Percentiles rank a stretch among this genome's conserved stretches.
Evolutionary conservation across 2,888 invertebrate species (phyloP).

Genomic region (Aporophyla lueneburgensis): DNA sequence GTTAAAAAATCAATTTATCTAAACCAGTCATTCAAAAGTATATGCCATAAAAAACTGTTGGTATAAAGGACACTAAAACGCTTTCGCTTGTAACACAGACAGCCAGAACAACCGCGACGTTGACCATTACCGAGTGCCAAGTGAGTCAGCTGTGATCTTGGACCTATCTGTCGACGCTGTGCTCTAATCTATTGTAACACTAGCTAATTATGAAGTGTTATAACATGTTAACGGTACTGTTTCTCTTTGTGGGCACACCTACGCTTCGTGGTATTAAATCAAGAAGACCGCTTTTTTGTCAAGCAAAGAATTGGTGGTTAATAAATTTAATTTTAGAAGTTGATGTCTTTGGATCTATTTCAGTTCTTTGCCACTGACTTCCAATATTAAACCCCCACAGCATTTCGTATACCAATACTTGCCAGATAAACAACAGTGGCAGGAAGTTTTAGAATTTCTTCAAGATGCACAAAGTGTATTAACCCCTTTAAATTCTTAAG

Average conservation of each 20-base stretch:
- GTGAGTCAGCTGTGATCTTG: constrained; percentile 70
- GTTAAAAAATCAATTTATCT: background rate
- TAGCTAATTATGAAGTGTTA: constrained; percentile 51
- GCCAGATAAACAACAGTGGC: too few relatives aligned
- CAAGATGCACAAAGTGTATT: too few relatives aligned
- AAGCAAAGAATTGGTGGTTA: too few relatives aligned
- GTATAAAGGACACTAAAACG: background rate
- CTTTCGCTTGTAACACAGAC: constrained; percentile 34
- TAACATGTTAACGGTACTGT: constrained; percentile 6
- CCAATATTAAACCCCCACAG: too few relatives aligned
- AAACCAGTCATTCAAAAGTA: background rate
- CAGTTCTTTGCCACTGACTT: too few relatives aligned
- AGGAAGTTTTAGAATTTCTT: too few relatives aligned
- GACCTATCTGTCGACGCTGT: constrained; percentile 62
- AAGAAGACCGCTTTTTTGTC: background rate
- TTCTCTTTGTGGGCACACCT: constrained; percentile 1
- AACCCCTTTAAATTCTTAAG: too few relatives aligned
- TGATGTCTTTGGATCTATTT: too few relatives aligned
- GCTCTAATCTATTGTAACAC: constrained; percentile 54
- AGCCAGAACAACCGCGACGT: constrained; percentile 24
- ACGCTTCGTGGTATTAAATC: constrained; percentile 9
- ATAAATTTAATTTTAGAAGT: too few relatives aligned
- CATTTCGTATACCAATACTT: too few relatives aligned
- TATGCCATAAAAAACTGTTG: too few relatives aligned
- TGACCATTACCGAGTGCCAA: constrained; percentile 71